Evolutionary conservation across 2,113 vertebrate genomes (phyloP).

Genomic region (Meles meles): DNA sequence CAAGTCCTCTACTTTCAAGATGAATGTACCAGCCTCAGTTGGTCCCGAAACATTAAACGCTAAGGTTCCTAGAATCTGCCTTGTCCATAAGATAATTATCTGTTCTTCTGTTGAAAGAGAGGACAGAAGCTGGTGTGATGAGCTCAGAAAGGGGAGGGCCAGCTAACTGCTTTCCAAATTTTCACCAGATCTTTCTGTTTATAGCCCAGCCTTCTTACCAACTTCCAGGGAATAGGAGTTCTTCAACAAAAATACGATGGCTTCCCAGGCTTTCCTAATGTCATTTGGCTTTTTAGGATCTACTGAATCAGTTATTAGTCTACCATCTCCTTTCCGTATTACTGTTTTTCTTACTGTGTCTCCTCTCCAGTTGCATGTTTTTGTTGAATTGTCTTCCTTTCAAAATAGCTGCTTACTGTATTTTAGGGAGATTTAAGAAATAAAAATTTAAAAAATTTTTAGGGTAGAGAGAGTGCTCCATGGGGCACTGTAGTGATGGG

Average conservation of each 20-base stretch:
- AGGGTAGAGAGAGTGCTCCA: neutral
- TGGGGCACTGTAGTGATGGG: neutral
- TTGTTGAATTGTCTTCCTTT: neutral
- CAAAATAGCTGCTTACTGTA: neutral
- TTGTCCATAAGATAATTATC: neutral
- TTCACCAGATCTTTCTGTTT: neutral
- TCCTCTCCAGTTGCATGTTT: neutral
- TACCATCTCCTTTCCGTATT: neutral
- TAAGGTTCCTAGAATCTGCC: too few species aligned
- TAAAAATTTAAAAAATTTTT: neutral
- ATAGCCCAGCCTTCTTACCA: too few species aligned
- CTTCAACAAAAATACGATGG: neutral
- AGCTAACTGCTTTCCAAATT: neutral
- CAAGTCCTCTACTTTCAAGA: neutral
- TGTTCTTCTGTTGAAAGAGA: neutral
- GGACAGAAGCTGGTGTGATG: accelerated
- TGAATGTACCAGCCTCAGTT: accelerated
- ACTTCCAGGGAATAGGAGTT: neutral
- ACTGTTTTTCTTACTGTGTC: neutral
- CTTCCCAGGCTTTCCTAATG: neutral
- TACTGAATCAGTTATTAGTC: accelerated
- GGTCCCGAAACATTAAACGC: too few species aligned
- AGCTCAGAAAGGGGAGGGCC: accelerated
- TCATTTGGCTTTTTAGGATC: neutral
- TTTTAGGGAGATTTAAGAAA: neutral